Conservation (phyloP, 2,113 vertebrate genomes). For the Orycteropus afer region DNA sequence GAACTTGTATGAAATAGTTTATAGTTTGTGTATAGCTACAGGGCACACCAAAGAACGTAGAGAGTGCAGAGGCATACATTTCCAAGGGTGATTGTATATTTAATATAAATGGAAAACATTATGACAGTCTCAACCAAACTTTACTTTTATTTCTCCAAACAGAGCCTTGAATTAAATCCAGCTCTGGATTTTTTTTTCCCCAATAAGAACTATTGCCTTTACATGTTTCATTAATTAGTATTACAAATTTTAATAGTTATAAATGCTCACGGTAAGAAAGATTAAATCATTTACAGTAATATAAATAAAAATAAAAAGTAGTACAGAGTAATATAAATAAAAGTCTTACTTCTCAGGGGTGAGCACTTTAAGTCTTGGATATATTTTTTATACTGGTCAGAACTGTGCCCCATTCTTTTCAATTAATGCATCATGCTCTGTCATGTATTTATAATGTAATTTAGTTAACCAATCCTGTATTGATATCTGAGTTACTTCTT, state of each 20-base stretch:
- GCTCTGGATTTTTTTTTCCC: neutral
- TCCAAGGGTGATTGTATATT: neutral
- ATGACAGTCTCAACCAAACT: neutral
- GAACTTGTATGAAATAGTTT: neutral
- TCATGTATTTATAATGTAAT: neutral
- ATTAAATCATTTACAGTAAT: neutral
- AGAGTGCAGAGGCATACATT: neutral
- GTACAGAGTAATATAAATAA: neutral
- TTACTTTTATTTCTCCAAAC: neutral
- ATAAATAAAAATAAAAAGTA: neutral
- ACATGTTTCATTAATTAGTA: slow-evolving; percentile 10
- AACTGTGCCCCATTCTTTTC: neutral
- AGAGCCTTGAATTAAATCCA: neutral
- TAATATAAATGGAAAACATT: neutral
- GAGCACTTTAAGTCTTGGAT: neutral
- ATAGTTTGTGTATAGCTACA: neutral
- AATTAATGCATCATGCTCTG: neutral
- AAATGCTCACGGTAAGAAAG: slow-evolving; percentile 13
- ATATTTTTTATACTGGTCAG: slow-evolving; percentile 1
- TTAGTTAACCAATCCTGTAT: neutral
- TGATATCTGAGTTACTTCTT: neutral
- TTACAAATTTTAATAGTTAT: neutral
- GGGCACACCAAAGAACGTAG: neutral
- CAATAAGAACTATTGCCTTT: neutral
- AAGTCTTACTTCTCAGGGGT: neutral